Percentiles rank a stretch among this genome's conserved stretches.
phyloP scores from a whole-genome alignment of 2,113 vertebrate species.

The Paracanthobrama guichenoti region DNA sequence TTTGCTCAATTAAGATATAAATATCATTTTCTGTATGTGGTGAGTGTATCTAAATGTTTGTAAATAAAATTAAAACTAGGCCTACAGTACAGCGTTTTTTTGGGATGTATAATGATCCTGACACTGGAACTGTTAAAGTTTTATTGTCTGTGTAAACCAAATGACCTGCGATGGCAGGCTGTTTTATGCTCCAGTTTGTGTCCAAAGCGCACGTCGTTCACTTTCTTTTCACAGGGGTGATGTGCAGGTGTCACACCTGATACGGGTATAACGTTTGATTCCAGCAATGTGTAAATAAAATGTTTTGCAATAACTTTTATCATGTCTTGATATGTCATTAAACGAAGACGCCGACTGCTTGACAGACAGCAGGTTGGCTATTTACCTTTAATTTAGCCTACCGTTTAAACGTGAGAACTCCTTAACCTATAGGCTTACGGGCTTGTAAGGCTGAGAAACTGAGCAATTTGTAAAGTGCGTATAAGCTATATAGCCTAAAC shows the following conservation, averaged over 20 bases:
- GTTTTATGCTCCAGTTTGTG: slow-evolving; percentile 47
- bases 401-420: background rate
- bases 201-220: slow-evolving; percentile 57
- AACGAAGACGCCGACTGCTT: background rate
- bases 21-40: slow-evolving; percentile 72
- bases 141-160: slow-evolving; percentile 39
- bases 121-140: slow-evolving; percentile 46
- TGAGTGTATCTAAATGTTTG: slow-evolving; percentile 69
- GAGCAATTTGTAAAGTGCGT: background rate
- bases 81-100: slow-evolving; percentile 62
- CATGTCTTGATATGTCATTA: slow-evolving; percentile 43
- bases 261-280: slow-evolving; percentile 66
- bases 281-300: slow-evolving; percentile 78
- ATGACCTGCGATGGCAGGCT: slow-evolving; percentile 58
- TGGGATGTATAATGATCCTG: slow-evolving; percentile 37
- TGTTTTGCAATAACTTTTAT: slow-evolving; percentile 61
- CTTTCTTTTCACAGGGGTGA: slow-evolving; percentile 56
- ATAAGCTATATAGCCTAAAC: background rate
- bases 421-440: too few species aligned
- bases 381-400: background rate
- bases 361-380: background rate
- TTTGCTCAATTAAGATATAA: slow-evolving; percentile 75
- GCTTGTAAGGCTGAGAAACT: background rate
- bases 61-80: slow-evolving; percentile 64
- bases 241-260: slow-evolving; percentile 53